These are phyloP conservation scores for Manacus vitellinus DNA, from an alignment of 2,113 vertebrate species.

Conservation along the genomic window DNA sequence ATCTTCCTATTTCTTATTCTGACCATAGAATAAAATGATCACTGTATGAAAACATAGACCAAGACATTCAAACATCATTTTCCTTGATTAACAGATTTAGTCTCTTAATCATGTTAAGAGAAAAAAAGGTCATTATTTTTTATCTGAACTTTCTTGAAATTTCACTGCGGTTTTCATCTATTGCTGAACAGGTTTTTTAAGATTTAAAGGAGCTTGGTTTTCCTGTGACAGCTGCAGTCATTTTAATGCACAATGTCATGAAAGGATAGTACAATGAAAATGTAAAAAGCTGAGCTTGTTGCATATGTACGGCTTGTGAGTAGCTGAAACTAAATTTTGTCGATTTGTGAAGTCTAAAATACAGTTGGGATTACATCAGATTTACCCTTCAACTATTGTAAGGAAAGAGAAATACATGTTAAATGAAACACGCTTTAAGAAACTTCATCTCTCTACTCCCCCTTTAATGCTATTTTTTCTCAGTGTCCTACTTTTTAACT, in stretches of 20 bases:
- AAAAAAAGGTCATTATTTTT: not conserved
- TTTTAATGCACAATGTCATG: slow-evolving; percentile 67
- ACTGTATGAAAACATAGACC: not conserved
- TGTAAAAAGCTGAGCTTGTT: slow-evolving; percentile 64
- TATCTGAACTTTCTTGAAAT: slow-evolving; percentile 27
- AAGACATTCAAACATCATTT: not conserved
- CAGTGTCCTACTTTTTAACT: slow-evolving; percentile 39
- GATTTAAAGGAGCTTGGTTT: slow-evolving; percentile 61
- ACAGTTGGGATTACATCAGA: slow-evolving; percentile 60
- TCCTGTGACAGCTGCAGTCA: slow-evolving; percentile 53
- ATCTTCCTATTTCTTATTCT: not conserved
- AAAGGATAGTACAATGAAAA: slow-evolving; percentile 68
- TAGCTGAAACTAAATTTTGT: slow-evolving; percentile 64
- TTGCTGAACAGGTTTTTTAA: slow-evolving; percentile 42
- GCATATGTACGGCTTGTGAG: slow-evolving; percentile 69
- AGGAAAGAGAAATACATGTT: slow-evolving; percentile 44
- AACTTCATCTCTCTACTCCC: not conserved
- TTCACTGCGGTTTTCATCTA: slow-evolving; percentile 18
- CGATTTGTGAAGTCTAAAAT: slow-evolving; percentile 65
- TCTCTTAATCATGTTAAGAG: not conserved
- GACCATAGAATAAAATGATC: not conserved
- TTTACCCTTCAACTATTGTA: slow-evolving; percentile 64
- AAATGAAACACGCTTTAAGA: slow-evolving; percentile 41
- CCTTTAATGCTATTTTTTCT: slow-evolving; percentile 40
- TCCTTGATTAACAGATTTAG: not conserved